Percentiles rank a stretch among this genome's conserved stretches.
These are phyloP conservation scores for Morone saxatilis DNA, from an alignment of 2,113 vertebrate species.

Conservation along the genomic window DNA sequence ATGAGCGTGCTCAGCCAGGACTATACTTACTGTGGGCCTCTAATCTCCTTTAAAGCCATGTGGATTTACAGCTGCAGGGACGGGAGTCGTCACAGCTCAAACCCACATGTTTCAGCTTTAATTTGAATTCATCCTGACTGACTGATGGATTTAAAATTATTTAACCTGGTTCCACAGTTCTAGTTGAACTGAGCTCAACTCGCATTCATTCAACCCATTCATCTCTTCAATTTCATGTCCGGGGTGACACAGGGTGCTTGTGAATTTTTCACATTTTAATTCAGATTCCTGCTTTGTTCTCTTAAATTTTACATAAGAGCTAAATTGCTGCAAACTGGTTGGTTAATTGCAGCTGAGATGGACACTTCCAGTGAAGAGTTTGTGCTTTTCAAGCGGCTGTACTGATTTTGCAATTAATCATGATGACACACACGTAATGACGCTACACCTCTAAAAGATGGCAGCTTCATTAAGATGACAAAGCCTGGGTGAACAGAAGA, in stretches of 20 bases:
- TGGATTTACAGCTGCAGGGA: conserved; percentile 63
- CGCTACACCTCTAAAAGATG: conserved; percentile 13
- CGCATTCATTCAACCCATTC: background rate
- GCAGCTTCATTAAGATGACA: conserved; percentile 23
- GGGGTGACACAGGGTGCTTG: background rate
- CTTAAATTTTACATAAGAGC: background rate
- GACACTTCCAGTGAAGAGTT: background rate
- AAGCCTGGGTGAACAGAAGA: conserved; percentile 6
- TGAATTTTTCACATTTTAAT: background rate
- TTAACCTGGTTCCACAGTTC: conserved; percentile 45
- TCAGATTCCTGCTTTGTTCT: conserved; percentile 17
- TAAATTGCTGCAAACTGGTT: conserved; percentile 5
- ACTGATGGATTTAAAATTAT: conserved; percentile 50
- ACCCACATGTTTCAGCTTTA: conserved; percentile 64
- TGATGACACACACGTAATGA: background rate
- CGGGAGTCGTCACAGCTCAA: conserved; percentile 40
- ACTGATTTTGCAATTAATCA: conserved; percentile 41
- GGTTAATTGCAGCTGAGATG: background rate
- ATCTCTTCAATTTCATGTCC: conserved; percentile 20
- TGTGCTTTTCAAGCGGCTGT: background rate
- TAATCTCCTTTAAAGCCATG: conserved; percentile 74
- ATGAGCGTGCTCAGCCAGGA: conserved; percentile 52
- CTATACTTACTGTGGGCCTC: conserved; percentile 58
- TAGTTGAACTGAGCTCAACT: background rate
- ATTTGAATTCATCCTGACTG: conserved; percentile 50